Base-by-base conservation (phyloP, 2,888 invertebrate species). In the Nephrotoma appendiculata region DNA sequence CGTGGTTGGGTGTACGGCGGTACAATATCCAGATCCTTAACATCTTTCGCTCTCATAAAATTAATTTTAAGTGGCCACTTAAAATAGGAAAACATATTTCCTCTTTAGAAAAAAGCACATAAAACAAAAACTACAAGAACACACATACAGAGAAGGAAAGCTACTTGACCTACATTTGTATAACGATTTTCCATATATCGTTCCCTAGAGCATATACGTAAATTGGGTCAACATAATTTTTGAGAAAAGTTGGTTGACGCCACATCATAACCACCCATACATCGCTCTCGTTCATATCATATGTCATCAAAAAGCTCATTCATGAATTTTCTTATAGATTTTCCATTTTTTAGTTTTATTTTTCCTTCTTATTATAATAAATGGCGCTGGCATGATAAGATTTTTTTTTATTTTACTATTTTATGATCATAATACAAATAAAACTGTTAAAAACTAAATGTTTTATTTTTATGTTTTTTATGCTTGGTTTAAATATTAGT, bases 381-480 rank as follows among this genome's bases (percentile, higher is more conserved):
- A 71, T 71, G 71, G 71, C 71, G 71, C 9, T 71, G n/a, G 84
- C 84, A 85, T 85, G 84, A 85, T 15, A 43, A 2, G n/a, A 83
- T 87, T 87, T n/a, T 42, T 87, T 57, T n/a, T n/a, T 52, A 45
- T 83, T 85, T 43, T 85, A 19, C 6, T 41, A 42, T n/a, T 57
- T 57, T 41, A 86, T 71, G 41, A 86, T 41, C 41, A 52, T 86
- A 42, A 11, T 41, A 85, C 11, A 43, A n/a, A 44, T 42, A 42
- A 86, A 86, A 19, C 48, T 86, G 43, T 86, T 44, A 41, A 11
- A 86, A 19, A 83, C 43, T 31, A 86, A 48, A 85, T 71, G 71
- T 31, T 71, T 71, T 71, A 71, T 42, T 85, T 85, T 44, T 85
- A 43, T 85, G 43, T 43, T 85, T 44, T 44, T 85, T 44, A 44